A percentile compares a stretch with the other conserved stretches of the same genome.
Evolutionary conservation across 2,888 invertebrate species (phyloP).

Genomic region (Morpho helenor): DNA sequence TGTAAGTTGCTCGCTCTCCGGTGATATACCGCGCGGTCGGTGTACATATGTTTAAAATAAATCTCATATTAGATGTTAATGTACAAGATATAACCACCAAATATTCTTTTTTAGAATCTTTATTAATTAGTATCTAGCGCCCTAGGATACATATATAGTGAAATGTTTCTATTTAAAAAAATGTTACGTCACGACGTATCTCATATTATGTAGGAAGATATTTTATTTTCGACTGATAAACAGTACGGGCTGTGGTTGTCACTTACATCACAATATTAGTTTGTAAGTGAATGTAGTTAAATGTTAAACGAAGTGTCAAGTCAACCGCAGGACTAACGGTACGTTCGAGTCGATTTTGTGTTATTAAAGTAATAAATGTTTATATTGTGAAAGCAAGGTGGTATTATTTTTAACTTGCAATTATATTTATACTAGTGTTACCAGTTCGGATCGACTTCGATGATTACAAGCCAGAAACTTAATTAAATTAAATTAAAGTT

Average conservation of each 20-base stretch:
- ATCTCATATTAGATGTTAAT: conserved; percentile 66
- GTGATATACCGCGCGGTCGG: conserved; percentile 3
- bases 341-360: too few species aligned
- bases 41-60: conserved; percentile 30
- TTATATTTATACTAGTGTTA: neutral
- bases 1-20: neutral
- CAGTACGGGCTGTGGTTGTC: conserved; percentile 54
- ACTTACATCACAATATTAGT: conserved; percentile 53
- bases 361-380: too few species aligned
- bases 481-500: neutral
- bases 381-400: neutral
- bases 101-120: conserved; percentile 59
- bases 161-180: conserved; percentile 28
- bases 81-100: conserved; percentile 76
- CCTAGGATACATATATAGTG: conserved; percentile 19
- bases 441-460: neutral
- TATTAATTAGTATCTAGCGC: conserved; percentile 31
- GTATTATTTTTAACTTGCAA: neutral
- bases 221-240: conserved; percentile 27
- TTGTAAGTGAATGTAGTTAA: conserved; percentile 6
- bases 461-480: neutral
- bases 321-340: neutral
- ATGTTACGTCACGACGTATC: conserved; percentile 15
- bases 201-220: conserved; percentile 18
- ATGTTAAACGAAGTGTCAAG: neutral